Evolutionary conservation across 2,113 vertebrate species (phyloP), one percentile per base, ranked within the genome.

Genomic region (Festucalex cinctus): DNA sequence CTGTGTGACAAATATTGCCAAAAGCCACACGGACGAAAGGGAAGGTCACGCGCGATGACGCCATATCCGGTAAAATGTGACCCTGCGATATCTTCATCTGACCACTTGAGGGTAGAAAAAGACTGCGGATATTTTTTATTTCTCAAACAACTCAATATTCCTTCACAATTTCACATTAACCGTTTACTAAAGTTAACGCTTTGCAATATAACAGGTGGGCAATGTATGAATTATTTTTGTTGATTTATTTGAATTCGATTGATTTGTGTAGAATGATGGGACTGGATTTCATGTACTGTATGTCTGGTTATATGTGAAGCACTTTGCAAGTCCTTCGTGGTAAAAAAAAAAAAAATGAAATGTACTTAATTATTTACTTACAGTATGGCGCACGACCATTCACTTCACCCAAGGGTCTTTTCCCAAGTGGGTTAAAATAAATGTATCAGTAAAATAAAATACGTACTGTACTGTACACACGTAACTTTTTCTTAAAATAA

Each of bases 31-130:
- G 3, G 54, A 19, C 4, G 13, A 14, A 16, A 5, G 22, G 13
- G 76, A 89, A 88, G 88, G 87, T 87, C 83, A 79, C 32, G 41
- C 32, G 41, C 35, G 1, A 0, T 0, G 3, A 85, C 86, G 85
- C 1, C 74, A 88, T 39, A 46, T 92, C 90, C 90, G 87, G 76
- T 26, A 0, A 6, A 32, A 24, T n/a, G 6, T 37, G 20, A 22
- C 5, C 22, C 20, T n/a, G 53, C 35, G n/a, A 41, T 67, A 41
- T 24, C 20, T 20, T 6, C 26, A 3, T 49, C 14, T 0, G 32
- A 68, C 19, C 79, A 36, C 74, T 68, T 77, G 85, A 46, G 65
- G 82, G 75, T 70, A 73, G 76, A 68, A 85, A 22, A 9, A 0
- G 26, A 81, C 49, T 3, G 51, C 28, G 37, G 28, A 24, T 9